Percentiles rank a stretch among this genome's conserved stretches.
Evolutionary conservation across 1,140 invertebrate species (phyloP).

Genomic region (Tetramorium parvispinum): DNA sequence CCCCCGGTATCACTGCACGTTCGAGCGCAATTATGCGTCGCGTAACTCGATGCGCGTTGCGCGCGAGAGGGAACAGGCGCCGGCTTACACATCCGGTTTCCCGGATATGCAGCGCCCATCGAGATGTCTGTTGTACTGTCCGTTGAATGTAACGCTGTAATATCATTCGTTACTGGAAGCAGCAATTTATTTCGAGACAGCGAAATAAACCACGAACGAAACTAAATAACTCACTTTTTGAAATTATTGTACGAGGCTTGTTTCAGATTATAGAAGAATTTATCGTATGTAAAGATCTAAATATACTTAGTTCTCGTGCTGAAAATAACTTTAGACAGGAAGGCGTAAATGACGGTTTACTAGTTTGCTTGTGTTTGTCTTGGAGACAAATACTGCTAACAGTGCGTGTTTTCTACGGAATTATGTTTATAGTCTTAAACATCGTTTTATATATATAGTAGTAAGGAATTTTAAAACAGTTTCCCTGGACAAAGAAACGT

Average conservation of each 20-base stretch:
- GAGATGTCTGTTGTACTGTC: conserved; percentile 1
- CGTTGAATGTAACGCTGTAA: background rate
- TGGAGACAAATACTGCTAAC: background rate
- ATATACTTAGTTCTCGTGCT: background rate
- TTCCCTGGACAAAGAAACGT: conserved; percentile 1
- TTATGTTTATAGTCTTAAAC: background rate
- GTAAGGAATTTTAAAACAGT: background rate
- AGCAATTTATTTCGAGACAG: background rate
- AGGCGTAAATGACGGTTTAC: background rate
- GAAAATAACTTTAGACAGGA: background rate
- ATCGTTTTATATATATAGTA: background rate
- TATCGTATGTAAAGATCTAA: background rate
- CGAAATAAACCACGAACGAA: background rate
- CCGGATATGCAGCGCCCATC: background rate
- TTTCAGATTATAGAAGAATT: background rate
- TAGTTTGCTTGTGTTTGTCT: conserved; percentile 7
- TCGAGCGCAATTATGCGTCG: conserved; percentile 54
- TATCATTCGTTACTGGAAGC: background rate
- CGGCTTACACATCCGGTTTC: conserved; percentile 42
- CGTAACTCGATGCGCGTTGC: conserved; percentile 44
- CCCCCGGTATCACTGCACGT: conserved; percentile 39
- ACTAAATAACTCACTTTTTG: background rate
- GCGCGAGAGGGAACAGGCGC: conserved; percentile 30
- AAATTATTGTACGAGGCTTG: background rate
- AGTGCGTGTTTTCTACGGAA: background rate